These are phyloP conservation scores for Oedothorax gibbosus DNA, from an alignment of 1,140 invertebrate species.

Conservation along the genomic window DNA sequence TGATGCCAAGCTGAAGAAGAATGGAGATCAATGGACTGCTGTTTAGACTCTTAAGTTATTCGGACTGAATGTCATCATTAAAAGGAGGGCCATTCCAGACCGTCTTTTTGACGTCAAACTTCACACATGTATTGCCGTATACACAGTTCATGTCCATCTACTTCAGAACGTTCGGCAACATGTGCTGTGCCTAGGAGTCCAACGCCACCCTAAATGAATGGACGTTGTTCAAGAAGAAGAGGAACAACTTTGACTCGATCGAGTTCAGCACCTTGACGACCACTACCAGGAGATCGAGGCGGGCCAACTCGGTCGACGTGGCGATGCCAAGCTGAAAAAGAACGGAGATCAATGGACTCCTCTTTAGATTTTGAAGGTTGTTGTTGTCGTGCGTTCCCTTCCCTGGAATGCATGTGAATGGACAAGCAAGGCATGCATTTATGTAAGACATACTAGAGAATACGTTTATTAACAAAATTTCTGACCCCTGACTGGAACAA, in stretches of 20 bases:
- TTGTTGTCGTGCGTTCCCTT: not conserved
- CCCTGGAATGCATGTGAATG: no score
- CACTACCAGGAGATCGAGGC: conserved; percentile 4
- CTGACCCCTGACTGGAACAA: no score
- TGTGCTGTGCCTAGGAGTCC: conserved; percentile 34
- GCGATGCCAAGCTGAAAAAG: not conserved
- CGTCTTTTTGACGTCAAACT: no score
- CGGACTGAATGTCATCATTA: not conserved
- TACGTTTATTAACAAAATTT: no score
- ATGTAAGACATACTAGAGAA: no score
- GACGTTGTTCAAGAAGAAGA: no score
- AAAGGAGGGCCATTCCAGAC: no score
- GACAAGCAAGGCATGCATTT: no score
- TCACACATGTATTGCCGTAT: no score
- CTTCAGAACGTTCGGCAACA: conserved; percentile 69
- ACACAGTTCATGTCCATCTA: conserved; percentile 71
- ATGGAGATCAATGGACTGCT: conserved; percentile 44
- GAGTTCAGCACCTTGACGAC: conserved; percentile 47
- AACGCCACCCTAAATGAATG: no score
- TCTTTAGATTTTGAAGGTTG: conserved; percentile 1
- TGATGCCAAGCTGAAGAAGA: conserved; percentile 11
- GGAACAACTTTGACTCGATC: not conserved
- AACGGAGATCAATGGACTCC: conserved; percentile 33
- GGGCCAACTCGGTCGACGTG: conserved; percentile 19
- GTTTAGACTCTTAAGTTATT: not conserved